Evolutionary conservation across 2,797 vertebrate genomes (phyloP), one percentile per base, ranked within the genome.

Genomic region (Limosa lapponica): DNA sequence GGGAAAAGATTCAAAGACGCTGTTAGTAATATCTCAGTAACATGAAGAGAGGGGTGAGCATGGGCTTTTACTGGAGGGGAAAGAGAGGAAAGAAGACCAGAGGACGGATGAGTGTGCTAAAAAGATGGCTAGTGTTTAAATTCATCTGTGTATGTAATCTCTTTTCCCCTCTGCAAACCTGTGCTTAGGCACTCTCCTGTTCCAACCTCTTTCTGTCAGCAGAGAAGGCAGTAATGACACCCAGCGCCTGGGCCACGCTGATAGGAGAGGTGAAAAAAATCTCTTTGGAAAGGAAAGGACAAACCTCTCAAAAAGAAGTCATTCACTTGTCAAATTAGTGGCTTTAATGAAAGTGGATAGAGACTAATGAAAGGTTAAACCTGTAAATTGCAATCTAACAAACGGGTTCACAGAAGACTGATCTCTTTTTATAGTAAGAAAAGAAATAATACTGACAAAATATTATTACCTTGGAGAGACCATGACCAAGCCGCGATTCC

Each of bases 361-460:
- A 93, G 75, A 93, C 80, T 97, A 96, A 97, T 95, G 92, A 96
- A 94, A 96, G 94, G 89, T 96, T 96, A 96, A 96, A 90, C 74
- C 74, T 92, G 78, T 69, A 89, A 96, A 95, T 92, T 95, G 79
- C 95, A 85, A 41, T 90, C 83, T 95, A 93, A 96, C 93, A 95
- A 94, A 90, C 74, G 75, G 36, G 52, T 94, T 90, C 86, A 77
- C 74, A 46, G 73, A 62, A 89, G 94, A 96, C 24, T 1, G 77
- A 67, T 89, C 78, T 82, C 59, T 90, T 70, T 91, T 89, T 71
- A 67, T 74, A 52, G 41, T 17, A 80, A 90, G 74, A 78, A 92
- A 90, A 92, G 37, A 89, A 95, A 85, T 93, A 93, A 93, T 67
- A 67, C 73, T 77, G 91, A 92, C 86, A 94, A 95, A 97, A 94